A percentile compares a stretch with the other conserved stretches of the same genome.
Evolutionary conservation across 1,140 invertebrate species (phyloP).

Genomic region (Drosophila lowei): DNA sequence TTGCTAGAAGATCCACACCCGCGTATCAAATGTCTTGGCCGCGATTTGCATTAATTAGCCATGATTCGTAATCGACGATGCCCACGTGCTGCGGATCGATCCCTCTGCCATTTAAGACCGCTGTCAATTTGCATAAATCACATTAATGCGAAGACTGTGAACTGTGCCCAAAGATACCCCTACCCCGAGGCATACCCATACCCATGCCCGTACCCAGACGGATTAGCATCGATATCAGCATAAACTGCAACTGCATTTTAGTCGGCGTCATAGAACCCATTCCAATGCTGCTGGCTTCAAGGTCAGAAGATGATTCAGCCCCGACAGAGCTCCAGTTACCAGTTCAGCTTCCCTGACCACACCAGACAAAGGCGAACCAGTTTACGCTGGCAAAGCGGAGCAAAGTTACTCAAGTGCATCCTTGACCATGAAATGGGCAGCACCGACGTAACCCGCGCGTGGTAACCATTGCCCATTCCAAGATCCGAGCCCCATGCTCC

Average conservation of each 20-base stretch:
- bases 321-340: conserved; percentile 38
- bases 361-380: conserved; percentile 33
- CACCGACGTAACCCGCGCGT: background rate
- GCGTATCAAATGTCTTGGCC: conserved; percentile 34
- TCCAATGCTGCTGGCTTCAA: conserved; percentile 15
- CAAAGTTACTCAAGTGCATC: conserved; percentile 37
- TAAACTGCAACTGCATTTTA: conserved; percentile 1
- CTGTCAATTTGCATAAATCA: conserved; percentile 63
- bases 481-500: background rate
- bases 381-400: conserved; percentile 21
- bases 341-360: conserved; percentile 8
- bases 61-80: conserved; percentile 49
- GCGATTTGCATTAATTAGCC: conserved; percentile 53
- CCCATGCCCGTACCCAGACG: conserved; percentile 49
- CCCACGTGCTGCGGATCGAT: conserved; percentile 58
- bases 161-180: conserved; percentile 30
- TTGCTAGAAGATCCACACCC: conserved; percentile 34
- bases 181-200: too few species aligned
- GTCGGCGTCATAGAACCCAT: too few species aligned
- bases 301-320: conserved; percentile 35
- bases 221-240: conserved; percentile 54
- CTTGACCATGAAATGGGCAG: conserved; percentile 66
- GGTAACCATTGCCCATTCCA: background rate
- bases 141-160: conserved; percentile 36
- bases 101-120: conserved; percentile 63